Base-by-base conservation (phyloP, 2,888 invertebrate genomes). In the Protodeltote pygarga region DNA sequence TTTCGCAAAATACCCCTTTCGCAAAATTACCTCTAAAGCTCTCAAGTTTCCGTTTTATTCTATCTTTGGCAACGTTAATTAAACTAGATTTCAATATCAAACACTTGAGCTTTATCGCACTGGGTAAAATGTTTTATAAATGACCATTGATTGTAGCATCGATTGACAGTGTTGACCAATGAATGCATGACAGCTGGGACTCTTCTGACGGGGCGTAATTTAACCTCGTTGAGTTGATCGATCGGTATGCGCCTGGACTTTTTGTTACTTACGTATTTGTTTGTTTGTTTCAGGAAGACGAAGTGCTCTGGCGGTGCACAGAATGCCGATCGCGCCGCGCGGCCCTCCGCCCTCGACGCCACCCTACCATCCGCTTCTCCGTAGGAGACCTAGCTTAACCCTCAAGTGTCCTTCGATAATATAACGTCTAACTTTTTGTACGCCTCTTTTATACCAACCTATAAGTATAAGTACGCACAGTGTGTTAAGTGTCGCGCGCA, bases 241-340 rank as follows among this genome's bases (percentile, higher is more conserved):
- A 19, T 14, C 17, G 4, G 5, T 23, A 3, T 29, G 8, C 5
- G 6, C 10, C 9, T n/a, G 21, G 11, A 4, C 4, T 4, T 17
- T 35, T 19, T 9, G 9, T 1, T 4, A 14, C 20, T 14, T 6
- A 35, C 9, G 64, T 33, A 16, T 34, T 6, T 39, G 5, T 63
- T 21, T 51, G 4, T 41, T 88, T 87, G 83, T 91, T 90, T 8
- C 88, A 91, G 91, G 88, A 77, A 79, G 74, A 77, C 77, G 77
- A 75, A 77, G 88, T 77, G 81, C 78, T 71, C 54, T 68, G 77
- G 72, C 75, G 83, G 79, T 77, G 74, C 85, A 83, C 91, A 92
- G 87, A 85, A 92, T 92, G 91, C 91, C 88, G 89, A 84, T 85
- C 92, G 93, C 89, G 84, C 90, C 89, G 89, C 90, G 89, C 85